These are phyloP conservation scores for Micrastur ruficollis DNA, from an alignment of 2,797 vertebrate genomes.

Conservation along the genomic window DNA sequence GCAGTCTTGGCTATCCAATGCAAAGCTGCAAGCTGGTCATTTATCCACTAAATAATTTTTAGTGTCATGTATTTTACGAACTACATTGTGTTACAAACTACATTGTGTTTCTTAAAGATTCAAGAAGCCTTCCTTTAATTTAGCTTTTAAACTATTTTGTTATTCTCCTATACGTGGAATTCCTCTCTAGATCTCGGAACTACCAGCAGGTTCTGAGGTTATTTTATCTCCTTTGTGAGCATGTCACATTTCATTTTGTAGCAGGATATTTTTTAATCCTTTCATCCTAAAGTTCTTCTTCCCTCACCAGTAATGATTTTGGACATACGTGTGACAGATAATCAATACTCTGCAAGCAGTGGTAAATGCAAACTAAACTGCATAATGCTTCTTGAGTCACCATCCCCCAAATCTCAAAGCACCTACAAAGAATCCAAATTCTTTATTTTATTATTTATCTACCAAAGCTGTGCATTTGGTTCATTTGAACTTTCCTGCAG, in stretches of 20 bases:
- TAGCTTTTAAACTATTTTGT: not conserved
- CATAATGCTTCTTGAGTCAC: not conserved
- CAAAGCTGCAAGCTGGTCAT: not conserved
- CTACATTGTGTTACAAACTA: not conserved
- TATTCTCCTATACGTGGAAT: fast-evolving
- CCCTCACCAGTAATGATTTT: not conserved
- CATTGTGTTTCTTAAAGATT: not conserved
- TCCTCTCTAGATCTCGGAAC: not conserved
- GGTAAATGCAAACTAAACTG: not conserved
- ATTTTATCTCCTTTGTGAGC: not conserved
- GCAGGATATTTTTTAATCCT: not conserved
- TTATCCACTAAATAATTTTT: not conserved
- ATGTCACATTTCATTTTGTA: not conserved
- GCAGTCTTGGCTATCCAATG: not conserved
- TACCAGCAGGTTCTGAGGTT: not conserved
- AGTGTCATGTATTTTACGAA: not conserved
- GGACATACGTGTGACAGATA: not conserved
- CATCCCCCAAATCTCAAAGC: not conserved
- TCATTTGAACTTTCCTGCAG: not conserved
- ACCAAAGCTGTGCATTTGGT: not conserved
- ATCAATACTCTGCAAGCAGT: not conserved
- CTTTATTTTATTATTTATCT: not conserved
- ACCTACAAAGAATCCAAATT: not conserved
- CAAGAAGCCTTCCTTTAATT: not conserved
- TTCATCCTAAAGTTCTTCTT: not conserved